Conservation (phyloP, 2,888 invertebrate species). For the Marasmarcha lunaedactyla region DNA sequence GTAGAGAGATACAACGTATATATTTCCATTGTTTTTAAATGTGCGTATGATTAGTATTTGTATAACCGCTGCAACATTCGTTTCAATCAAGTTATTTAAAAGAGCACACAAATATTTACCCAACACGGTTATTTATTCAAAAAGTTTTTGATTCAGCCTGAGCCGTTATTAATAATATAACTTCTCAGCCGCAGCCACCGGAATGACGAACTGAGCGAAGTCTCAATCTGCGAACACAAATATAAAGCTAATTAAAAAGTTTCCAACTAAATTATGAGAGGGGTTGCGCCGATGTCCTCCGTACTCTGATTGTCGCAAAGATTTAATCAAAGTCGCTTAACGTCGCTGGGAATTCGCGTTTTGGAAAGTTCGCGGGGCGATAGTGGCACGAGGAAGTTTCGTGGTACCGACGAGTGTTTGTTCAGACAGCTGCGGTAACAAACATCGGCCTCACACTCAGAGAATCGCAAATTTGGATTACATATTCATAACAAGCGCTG, state of each 20-base stretch:
- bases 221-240: conserved; percentile 71
- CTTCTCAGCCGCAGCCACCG: conserved; percentile 50
- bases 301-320: conserved; percentile 61
- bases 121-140: too few relatives aligned
- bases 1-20: too few relatives aligned
- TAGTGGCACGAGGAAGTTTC: conserved; percentile 25
- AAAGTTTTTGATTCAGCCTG: too few relatives aligned
- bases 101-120: too few relatives aligned
- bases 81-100: too few relatives aligned
- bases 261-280: conserved; percentile 70
- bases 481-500: conserved; percentile 64
- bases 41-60: too few relatives aligned
- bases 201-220: conserved; percentile 59
- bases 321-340: conserved; percentile 50
- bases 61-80: too few relatives aligned
- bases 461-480: conserved; percentile 67
- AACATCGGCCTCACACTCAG: conserved; percentile 60
- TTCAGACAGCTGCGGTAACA: conserved; percentile 50
- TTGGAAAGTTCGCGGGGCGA: conserved; percentile 9
- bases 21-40: too few relatives aligned
- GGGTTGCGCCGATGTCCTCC: conserved; percentile 57
- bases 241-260: conserved; percentile 72
- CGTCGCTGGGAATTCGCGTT: conserved; percentile 41
- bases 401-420: conserved; percentile 53
- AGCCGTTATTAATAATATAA: conserved; percentile 56